Evolutionary conservation across 2,888 invertebrate species (phyloP), one percentile per base, ranked within the genome.

Genomic region (Spodoptera exigua): DNA sequence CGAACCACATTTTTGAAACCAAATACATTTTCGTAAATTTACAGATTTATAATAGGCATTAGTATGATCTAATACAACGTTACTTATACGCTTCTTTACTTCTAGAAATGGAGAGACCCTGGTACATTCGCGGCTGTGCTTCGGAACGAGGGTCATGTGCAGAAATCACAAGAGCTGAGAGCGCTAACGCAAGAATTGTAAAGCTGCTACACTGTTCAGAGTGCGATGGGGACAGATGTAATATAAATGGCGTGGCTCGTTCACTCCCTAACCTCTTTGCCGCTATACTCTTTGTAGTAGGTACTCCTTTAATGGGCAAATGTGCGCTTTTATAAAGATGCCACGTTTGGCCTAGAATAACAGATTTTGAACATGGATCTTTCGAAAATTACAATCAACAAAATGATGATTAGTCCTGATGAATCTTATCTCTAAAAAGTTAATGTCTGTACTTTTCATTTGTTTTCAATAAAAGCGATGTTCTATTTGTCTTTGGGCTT

Each of bases 151-250:
- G 91, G 0, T 78, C 85, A 0, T 93, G 93, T 60, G 74, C 70
- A 0, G 91, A 93, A 5, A 85, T 93, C 39, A 77, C 61, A 40
- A 79, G 70, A 41, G 79, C 86, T 0, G 61, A 73, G 0, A 51
- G 65, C n/a, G 16, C 67, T 0, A 81, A 84, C 17, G 61, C 67
- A 0, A 75, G 82, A 13, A 69, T 82, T n/a, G 83, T 90, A 2
- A 68, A 75, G 5, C 52, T 92, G 18, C n/a, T 81, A 0, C 76
- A 68, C 41, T 93, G 92, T 54, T 16, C 59, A 0, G 91, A 92
- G 58, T 93, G 93, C 53, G 82, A 84, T 0, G 91, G 90, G 46
- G 85, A 91, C 46, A 81, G 55, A 51, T 93, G 92, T 68, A 92
- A 76, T 43, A 61, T 53, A 1, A 76, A 89, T 47, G 80, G 85